A percentile compares a stretch with the other conserved stretches of the same genome.
Conservation (phyloP, 1,140 invertebrate genomes). For the Microplitis demolitor region DNA sequence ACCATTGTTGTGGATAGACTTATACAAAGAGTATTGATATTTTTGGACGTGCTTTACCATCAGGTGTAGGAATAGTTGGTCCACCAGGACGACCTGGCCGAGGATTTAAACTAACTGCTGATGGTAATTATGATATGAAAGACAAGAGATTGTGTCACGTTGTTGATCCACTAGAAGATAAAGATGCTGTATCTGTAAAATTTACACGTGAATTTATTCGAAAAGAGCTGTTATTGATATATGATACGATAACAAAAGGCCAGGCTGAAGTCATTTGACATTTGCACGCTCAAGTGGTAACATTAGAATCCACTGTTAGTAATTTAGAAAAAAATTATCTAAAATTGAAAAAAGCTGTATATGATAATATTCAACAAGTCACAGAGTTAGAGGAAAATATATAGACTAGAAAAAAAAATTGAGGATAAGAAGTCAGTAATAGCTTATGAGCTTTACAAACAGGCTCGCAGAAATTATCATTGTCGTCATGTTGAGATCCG, state of each 20-base stretch:
- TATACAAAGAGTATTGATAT: conserved; percentile 15
- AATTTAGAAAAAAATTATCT: too few species aligned
- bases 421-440: not conserved
- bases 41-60: conserved; percentile 18
- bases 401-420: not conserved
- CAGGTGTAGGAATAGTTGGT: not conserved
- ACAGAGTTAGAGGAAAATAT: not conserved
- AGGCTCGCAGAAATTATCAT: not conserved
- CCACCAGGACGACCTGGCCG: conserved; percentile 10
- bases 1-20: not conserved
- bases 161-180: not conserved
- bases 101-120: conserved; percentile 20
- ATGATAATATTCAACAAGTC: not conserved
- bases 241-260: not conserved
- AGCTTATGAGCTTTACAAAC: not conserved
- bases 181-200: not conserved
- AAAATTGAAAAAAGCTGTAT: too few species aligned
- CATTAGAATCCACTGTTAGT: not conserved
- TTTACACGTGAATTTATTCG: not conserved
- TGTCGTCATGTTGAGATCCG: not conserved
- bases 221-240: not conserved
- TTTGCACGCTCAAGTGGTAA: not conserved
- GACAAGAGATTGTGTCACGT: conserved; percentile 21
- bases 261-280: not conserved
- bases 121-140: conserved; percentile 20